Evolutionary conservation across 2,797 vertebrate genomes (phyloP).

Genomic region (Poliocrania exsul): DNA sequence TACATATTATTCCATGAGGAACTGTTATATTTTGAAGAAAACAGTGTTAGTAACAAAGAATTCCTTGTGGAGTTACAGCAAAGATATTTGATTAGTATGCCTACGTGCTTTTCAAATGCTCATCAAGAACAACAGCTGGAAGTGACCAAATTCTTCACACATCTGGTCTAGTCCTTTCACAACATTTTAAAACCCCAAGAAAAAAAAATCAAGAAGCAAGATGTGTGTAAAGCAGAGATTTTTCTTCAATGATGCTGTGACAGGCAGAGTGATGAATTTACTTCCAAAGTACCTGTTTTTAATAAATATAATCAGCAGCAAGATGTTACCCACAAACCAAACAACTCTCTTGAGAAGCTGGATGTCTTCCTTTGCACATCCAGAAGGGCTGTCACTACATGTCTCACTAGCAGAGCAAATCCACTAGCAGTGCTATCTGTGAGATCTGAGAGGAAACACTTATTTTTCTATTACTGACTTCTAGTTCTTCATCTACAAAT

Average conservation of each 20-base stretch:
- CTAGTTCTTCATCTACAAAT: neutral
- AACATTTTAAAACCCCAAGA: neutral
- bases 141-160: conserved; percentile 40
- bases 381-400: neutral
- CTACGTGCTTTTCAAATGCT: conserved; percentile 47
- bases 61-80: conserved; percentile 24
- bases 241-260: neutral
- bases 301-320: neutral
- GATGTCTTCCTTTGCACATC: neutral
- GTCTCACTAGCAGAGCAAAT: neutral
- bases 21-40: conserved; percentile 27
- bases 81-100: conserved; percentile 40
- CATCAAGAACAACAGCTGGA: conserved; percentile 33
- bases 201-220: neutral
- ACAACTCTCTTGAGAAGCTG: neutral
- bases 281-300: neutral
- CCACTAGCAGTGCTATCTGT: neutral
- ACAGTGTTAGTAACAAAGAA: conserved; percentile 33
- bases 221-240: neutral
- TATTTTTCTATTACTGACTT: neutral
- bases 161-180: conserved; percentile 45
- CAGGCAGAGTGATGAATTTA: neutral
- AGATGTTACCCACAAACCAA: neutral
- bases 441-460: neutral
- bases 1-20: conserved; percentile 22